A percentile compares a stretch with the other conserved stretches of the same genome.
phyloP scores from a whole-genome alignment of 2,113 vertebrate genomes.

The Salvelinus fontinalis region DNA sequence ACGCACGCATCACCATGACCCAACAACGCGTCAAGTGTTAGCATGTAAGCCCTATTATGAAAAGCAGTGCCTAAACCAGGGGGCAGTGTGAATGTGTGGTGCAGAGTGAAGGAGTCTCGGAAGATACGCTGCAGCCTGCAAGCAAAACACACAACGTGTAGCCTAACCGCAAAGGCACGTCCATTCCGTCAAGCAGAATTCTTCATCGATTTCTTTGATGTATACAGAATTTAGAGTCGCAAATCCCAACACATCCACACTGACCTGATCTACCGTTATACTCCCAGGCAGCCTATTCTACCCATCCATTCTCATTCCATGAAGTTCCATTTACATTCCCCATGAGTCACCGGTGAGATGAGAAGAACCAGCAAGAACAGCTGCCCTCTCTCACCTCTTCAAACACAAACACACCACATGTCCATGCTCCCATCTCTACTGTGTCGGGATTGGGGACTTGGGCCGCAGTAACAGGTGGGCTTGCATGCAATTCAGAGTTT shows the following conservation, averaged over 20 bases:
- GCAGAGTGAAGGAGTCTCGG: not conserved
- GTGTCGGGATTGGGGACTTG: constrained; percentile 58
- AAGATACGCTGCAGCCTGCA: not conserved
- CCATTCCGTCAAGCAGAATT: not conserved
- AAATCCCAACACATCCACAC: not conserved
- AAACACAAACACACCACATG: constrained; percentile 19
- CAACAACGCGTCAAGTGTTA: constrained; percentile 8
- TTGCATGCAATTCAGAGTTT: constrained; percentile 61
- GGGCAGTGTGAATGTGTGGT: too few relatives aligned
- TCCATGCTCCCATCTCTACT: constrained; percentile 37
- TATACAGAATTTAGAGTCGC: not conserved
- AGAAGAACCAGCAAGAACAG: not conserved
- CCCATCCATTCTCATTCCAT: not conserved
- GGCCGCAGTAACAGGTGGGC: constrained; percentile 69
- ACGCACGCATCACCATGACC: not conserved
- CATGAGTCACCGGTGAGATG: not conserved
- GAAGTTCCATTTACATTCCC: not conserved
- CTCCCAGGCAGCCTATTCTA: not conserved
- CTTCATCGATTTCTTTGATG: not conserved
- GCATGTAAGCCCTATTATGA: constrained; percentile 1
- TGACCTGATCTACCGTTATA: not conserved
- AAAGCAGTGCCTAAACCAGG: too few relatives aligned
- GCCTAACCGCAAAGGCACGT: not conserved
- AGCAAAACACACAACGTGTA: not conserved
- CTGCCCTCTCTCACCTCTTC: not conserved